Conservation (phyloP, 2,797 vertebrate species). For the Fundulus diaphanus region DNA sequence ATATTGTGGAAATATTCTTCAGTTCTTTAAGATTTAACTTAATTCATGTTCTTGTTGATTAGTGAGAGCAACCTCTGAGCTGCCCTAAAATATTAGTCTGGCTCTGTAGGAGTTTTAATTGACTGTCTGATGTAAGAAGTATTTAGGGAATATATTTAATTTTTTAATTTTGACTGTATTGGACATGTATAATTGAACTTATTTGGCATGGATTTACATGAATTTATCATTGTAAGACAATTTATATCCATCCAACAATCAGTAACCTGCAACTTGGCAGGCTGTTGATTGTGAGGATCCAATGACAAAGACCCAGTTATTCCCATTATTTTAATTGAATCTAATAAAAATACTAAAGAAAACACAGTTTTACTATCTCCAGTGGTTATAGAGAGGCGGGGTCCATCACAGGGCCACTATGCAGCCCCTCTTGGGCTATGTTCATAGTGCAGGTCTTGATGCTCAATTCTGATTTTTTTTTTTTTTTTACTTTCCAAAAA, state of each 20-base stretch:
- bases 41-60: slow-evolving; percentile 1
- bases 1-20: neutral
- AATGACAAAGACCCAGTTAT: too few relatives aligned
- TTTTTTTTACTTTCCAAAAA: too few relatives aligned
- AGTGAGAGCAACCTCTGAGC: slow-evolving; percentile 4
- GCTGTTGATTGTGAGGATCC: too few relatives aligned
- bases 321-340: too few relatives aligned
- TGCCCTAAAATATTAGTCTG: neutral
- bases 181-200: neutral
- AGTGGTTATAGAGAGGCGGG: too few relatives aligned
- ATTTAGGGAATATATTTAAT: neutral
- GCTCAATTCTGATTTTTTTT: too few relatives aligned
- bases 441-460: too few relatives aligned
- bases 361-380: too few relatives aligned
- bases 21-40: slow-evolving; percentile 9
- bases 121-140: neutral
- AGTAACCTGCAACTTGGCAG: too few relatives aligned
- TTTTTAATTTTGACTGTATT: neutral
- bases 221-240: neutral
- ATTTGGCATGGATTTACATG: neutral
- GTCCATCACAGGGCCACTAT: too few relatives aligned
- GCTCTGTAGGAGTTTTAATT: neutral
- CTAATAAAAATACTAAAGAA: too few relatives aligned
- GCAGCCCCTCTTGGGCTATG: too few relatives aligned
- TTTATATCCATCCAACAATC: neutral